Base-by-base conservation (phyloP, 1,140 invertebrate species). In the Diorhabda sublineata region DNA sequence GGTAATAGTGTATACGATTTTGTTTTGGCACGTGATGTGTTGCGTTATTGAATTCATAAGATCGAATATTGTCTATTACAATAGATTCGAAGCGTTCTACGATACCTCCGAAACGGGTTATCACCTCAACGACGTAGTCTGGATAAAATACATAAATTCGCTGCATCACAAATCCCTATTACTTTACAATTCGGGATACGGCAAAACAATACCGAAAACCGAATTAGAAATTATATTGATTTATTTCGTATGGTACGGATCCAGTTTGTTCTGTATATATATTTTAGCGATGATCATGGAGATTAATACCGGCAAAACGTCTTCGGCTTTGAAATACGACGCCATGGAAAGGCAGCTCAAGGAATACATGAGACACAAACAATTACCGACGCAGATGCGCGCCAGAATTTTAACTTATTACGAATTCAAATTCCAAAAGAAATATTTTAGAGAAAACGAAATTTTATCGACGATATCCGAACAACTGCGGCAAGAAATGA, bases 381-480 rank as follows among this genome's bases (percentile, higher is more conserved):
- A 81, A 45, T 66, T 80, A 11, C 77, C 79, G 5, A 69, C 73
- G 60, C 64, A 74, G 7, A 75, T 79, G 69, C 75, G 78, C 44
- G 74, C 73, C 44, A 66, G 78, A 5, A 75, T 81, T 41, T 43
- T 79, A 7, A 73, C 71, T 45, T 80, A 78, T 68, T 80, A 81
- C 58, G 78, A 83, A 62, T 85, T 82, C 60, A 79, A 78, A 3
- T 82, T 78, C 42, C 82, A 80, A 47, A 83, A 78, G 45, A 75
- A 76, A 52, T 83, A 83, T 73, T 82, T 82, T 47, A 76, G 80
- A 7, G 79, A 85, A 45, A 79, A 76, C 64, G 75, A 76, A 56
- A 84, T 86, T 47, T 76, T 83, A 8, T 66, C 73, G 1, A 80
- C 83, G 41, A 81, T 85, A 2, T 84, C 84, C 3, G 76, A 76